A percentile compares a stretch with the other conserved stretches of the same genome.
Conservation (phyloP, 23 tunicate species). For the Diplosoma virens region DNA sequence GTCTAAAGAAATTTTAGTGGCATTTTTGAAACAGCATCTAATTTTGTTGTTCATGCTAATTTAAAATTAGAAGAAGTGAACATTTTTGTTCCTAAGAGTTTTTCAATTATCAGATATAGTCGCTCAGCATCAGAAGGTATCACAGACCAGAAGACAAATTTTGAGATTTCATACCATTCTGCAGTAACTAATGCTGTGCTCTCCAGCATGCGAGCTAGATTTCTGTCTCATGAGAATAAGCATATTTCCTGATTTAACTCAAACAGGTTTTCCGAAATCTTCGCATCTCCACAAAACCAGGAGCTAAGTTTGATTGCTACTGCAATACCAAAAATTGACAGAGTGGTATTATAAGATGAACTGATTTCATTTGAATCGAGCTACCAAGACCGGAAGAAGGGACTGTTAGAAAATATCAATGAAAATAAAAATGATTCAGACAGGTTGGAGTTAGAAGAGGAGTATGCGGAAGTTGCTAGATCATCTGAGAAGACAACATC, state of each 20-base stretch:
- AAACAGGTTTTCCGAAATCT: not conserved
- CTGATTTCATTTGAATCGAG: not conserved
- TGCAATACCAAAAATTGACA: not conserved
- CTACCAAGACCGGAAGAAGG: not conserved
- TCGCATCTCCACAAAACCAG: not conserved
- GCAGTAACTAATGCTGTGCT: too few relatives aligned
- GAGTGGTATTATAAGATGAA: not conserved
- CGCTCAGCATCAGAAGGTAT: too few relatives aligned
- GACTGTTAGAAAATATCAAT: too few relatives aligned
- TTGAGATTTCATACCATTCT: not conserved
- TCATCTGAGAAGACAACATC: not conserved
- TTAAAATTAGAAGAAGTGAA: too few relatives aligned
- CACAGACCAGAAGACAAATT: too few relatives aligned
- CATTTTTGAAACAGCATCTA: not conserved
- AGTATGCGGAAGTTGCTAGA: not conserved
- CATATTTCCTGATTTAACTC: not conserved
- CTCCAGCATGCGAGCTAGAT: not conserved
- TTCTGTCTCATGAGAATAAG: not conserved
- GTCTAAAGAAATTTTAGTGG: not conserved
- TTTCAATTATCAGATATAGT: too few relatives aligned
- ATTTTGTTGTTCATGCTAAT: not conserved
- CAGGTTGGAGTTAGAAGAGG: not conserved
- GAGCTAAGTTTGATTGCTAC: not conserved
- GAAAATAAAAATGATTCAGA: not conserved
- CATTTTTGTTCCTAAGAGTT: not conserved